A percentile compares a stretch with the other conserved stretches of the same genome.
Evolutionary conservation across 2,888 invertebrate species (phyloP).

Genomic region (Linnaemya tessellans): DNA sequence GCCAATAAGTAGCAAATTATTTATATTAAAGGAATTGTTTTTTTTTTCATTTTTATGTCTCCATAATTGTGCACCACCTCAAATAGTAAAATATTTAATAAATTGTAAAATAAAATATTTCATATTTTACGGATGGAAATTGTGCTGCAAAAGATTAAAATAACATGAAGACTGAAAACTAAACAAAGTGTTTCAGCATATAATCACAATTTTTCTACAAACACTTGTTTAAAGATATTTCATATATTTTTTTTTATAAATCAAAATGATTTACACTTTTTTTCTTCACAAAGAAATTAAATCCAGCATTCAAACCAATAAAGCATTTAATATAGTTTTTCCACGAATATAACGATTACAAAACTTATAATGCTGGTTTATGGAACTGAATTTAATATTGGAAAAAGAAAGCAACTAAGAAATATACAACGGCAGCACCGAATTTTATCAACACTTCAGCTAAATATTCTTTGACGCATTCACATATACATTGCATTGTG

Average conservation of each 20-base stretch:
- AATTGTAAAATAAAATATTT: too few relatives aligned
- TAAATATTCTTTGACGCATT: not conserved
- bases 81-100: too few relatives aligned
- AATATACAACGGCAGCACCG: not conserved
- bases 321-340: slow-evolving; percentile 54
- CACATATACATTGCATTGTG: too few relatives aligned
- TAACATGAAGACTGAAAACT: not conserved
- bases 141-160: too few relatives aligned
- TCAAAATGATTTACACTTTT: slow-evolving; percentile 49
- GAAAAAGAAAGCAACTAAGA: not conserved
- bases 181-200: slow-evolving; percentile 19
- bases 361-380: slow-evolving; percentile 31
- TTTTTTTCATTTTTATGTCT: too few relatives aligned
- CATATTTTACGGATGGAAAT: not conserved
- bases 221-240: slow-evolving; percentile 12
- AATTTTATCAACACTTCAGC: not conserved
- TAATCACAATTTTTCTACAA: slow-evolving; percentile 12
- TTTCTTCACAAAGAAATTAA: not conserved
- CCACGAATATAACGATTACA: slow-evolving; percentile 10
- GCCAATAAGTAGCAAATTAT: too few relatives aligned
- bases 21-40: too few relatives aligned
- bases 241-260: slow-evolving; percentile 13
- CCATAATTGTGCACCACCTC: too few relatives aligned
- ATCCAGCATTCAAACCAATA: slow-evolving; percentile 36
- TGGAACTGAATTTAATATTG: slow-evolving; percentile 37